Conservation (phyloP, 1,140 invertebrate species). For the Magallana ariakensis region DNA sequence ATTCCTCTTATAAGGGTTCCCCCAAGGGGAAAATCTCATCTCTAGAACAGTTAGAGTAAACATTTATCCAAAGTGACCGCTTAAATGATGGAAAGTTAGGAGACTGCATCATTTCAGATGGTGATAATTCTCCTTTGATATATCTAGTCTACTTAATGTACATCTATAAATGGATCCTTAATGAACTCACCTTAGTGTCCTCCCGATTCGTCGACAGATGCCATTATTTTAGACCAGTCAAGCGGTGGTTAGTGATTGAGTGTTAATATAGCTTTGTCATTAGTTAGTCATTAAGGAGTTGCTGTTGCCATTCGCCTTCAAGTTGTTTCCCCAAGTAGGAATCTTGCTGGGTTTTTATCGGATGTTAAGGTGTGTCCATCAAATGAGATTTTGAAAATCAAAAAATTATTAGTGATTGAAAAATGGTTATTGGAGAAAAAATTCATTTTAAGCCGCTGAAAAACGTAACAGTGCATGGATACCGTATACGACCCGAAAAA, state of each 20-base stretch:
- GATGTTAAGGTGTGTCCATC: too few species aligned
- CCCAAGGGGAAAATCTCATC: neutral
- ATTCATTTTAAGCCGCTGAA: conserved; percentile 29
- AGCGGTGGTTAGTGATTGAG: neutral
- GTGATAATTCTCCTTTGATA: neutral
- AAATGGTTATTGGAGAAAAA: conserved; percentile 25
- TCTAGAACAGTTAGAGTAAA: neutral
- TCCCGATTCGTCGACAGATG: neutral
- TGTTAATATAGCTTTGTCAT: conserved; percentile 34
- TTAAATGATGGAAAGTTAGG: neutral
- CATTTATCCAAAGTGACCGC: neutral
- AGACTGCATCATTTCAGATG: neutral
- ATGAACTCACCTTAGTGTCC: neutral
- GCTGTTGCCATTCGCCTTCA: neutral
- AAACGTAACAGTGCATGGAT: conserved; percentile 9
- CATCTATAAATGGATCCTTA: neutral
- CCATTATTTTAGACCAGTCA: conserved; percentile 20
- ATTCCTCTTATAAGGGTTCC: neutral
- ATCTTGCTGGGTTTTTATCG: too few species aligned
- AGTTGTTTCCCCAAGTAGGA: neutral
- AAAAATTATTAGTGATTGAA: neutral
- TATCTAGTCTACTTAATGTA: neutral
- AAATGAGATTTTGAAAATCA: too few species aligned
- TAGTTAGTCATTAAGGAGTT: conserved; percentile 14
- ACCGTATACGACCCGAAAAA: conserved; percentile 12